These are phyloP conservation scores for Pachydiplax longipennis DNA, from an alignment of 2,888 invertebrate species.

Conservation along the genomic window DNA sequence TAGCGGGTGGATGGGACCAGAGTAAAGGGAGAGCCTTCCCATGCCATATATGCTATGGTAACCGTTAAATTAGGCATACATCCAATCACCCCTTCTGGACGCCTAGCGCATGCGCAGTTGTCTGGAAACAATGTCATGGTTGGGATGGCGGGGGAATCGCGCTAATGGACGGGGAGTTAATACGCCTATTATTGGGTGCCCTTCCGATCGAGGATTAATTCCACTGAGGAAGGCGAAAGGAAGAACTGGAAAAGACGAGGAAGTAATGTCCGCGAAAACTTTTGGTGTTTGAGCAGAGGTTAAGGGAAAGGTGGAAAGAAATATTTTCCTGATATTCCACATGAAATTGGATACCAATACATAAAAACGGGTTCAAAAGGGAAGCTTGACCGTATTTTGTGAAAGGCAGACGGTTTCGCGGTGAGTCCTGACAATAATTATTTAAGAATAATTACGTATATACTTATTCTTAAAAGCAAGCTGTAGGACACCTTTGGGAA, in stretches of 20 bases:
- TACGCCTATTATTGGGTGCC: not conserved
- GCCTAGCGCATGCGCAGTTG: not conserved
- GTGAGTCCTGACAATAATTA: too few species aligned
- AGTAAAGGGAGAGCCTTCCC: not conserved
- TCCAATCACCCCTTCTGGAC: not conserved
- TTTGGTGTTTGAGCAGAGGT: not conserved
- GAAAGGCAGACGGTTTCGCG: too few species aligned
- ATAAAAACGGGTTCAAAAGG: not conserved
- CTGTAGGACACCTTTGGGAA: too few species aligned
- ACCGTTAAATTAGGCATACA: not conserved
- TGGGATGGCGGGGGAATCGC: not conserved
- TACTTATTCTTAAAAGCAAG: too few species aligned
- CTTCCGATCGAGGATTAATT: not conserved
- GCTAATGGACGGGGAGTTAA: not conserved
- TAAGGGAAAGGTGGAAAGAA: not conserved
- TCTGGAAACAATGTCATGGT: not conserved
- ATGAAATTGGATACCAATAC: not conserved
- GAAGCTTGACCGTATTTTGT: not conserved
- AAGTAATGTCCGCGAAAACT: not conserved
- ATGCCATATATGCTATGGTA: not conserved
- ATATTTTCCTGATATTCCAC: not conserved
- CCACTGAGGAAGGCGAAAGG: not conserved
- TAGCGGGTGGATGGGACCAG: not conserved
- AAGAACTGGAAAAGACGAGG: not conserved
- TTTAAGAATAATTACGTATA: too few species aligned